Conservation (phyloP, 2,113 vertebrate species). For the Cranoglanis bouderius region DNA sequence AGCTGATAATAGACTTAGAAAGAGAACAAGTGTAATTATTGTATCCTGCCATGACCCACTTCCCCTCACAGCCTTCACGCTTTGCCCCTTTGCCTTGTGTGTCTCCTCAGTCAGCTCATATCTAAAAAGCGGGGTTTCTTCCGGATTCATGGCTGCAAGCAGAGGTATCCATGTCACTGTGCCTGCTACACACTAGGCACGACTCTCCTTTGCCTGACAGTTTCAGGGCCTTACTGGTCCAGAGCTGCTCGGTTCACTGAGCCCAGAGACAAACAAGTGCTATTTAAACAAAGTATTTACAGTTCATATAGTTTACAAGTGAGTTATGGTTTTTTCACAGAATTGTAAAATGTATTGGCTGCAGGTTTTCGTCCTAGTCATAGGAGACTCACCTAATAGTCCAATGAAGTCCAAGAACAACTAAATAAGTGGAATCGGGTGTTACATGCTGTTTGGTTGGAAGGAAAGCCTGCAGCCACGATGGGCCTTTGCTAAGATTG, state of each 20-base stretch:
- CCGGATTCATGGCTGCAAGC: conserved; percentile 94
- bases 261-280: conserved; percentile 1
- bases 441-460: not conserved
- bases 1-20: conserved; percentile 28
- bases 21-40: conserved; percentile 44
- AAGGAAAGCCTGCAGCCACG: not conserved
- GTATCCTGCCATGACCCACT: conserved; percentile 25
- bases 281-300: not conserved
- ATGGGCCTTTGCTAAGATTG: not conserved
- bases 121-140: conserved; percentile 98
- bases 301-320: not conserved
- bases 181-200: conserved; percentile 72
- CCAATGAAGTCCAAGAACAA: not conserved
- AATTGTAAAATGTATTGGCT: not conserved
- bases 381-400: not conserved
- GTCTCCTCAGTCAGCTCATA: conserved; percentile 88
- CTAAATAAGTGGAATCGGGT: not conserved
- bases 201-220: conserved; percentile 53
- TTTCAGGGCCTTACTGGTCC: conserved; percentile 64
- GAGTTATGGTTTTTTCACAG: not conserved
- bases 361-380: not conserved
- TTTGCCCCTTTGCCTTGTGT: conserved; percentile 86
- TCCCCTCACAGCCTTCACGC: conserved; percentile 62
- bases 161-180: conserved; percentile 85
- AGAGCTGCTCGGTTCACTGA: conserved; percentile 38